phyloP scores from a whole-genome alignment of 2,113 vertebrate genomes.

The Xenus cinereus region DNA sequence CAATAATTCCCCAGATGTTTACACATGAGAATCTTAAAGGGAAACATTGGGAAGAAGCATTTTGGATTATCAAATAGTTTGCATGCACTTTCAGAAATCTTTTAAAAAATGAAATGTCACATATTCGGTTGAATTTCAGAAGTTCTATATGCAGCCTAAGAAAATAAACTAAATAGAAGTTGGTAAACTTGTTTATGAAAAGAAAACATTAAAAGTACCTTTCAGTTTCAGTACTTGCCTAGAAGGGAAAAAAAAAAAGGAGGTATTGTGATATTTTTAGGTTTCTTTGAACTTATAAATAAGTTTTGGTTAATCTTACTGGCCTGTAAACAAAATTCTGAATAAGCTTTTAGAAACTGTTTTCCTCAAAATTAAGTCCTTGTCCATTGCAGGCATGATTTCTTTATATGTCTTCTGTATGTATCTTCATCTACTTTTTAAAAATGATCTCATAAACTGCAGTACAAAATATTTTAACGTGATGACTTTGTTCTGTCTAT shows the following conservation, averaged over 20 bases:
- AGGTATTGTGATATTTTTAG: not conserved
- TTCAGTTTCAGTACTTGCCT: not conserved
- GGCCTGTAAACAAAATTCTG: not conserved
- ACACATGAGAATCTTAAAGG: not conserved
- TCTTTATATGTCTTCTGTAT: not conserved
- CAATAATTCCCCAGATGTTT: not conserved
- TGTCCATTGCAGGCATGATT: not conserved
- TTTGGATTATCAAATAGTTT: slow-evolving; percentile 18
- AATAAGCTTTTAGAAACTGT: not conserved
- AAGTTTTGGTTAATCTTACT: not conserved
- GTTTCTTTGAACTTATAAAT: not conserved
- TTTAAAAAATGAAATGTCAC: slow-evolving; percentile 5
- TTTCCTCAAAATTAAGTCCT: not conserved
- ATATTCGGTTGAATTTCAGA: not conserved
- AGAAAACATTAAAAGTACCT: not conserved
- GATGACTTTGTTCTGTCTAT: not conserved
- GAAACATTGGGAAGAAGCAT: not conserved
- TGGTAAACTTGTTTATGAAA: slow-evolving; percentile 1
- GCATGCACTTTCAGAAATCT: not conserved
- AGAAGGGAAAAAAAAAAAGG: not conserved
- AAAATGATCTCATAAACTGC: not conserved
- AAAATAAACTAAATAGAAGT: not conserved
- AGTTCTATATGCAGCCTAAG: not conserved
- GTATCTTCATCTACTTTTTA: not conserved
- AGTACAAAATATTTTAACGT: not conserved